Evolutionary conservation across 2,113 vertebrate species (phyloP).

Genomic region (Garra rufa): DNA sequence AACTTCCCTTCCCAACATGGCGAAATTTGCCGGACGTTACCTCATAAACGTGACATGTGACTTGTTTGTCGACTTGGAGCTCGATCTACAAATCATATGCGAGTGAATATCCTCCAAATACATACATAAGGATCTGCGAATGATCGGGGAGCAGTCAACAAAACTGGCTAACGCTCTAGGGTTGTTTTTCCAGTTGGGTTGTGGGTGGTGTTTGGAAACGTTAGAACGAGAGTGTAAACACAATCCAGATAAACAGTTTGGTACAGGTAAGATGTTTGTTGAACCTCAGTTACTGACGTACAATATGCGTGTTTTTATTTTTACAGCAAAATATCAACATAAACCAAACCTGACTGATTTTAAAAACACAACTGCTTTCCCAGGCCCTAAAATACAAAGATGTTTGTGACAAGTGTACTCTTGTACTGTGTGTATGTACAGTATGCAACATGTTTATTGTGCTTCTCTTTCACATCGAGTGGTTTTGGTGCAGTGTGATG

Average conservation of each 20-base stretch:
- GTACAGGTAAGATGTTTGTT: background rate
- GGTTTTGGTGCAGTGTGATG: slow-evolving; percentile 33
- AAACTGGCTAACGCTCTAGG: background rate
- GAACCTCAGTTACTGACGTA: background rate
- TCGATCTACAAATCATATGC: slow-evolving; percentile 1
- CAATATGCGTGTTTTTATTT: background rate
- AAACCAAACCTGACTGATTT: background rate
- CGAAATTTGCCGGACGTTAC: background rate
- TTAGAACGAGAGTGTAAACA: background rate
- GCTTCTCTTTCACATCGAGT: background rate
- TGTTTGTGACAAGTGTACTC: background rate
- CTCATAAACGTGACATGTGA: background rate
- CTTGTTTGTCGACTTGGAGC: background rate
- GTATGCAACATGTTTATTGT: background rate
- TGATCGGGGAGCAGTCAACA: background rate
- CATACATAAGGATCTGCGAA: background rate
- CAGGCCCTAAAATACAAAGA: background rate
- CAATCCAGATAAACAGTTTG: background rate
- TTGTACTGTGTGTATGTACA: background rate
- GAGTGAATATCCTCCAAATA: background rate
- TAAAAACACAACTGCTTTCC: background rate
- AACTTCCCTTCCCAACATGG: slow-evolving; percentile 33
- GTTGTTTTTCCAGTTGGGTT: background rate
- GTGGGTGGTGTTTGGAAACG: background rate
- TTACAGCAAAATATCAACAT: background rate